Percentiles rank a stretch among this genome's conserved stretches.
Evolutionary conservation across 2,888 invertebrate species (phyloP).

Genomic region (Tiliacea aurago): DNA sequence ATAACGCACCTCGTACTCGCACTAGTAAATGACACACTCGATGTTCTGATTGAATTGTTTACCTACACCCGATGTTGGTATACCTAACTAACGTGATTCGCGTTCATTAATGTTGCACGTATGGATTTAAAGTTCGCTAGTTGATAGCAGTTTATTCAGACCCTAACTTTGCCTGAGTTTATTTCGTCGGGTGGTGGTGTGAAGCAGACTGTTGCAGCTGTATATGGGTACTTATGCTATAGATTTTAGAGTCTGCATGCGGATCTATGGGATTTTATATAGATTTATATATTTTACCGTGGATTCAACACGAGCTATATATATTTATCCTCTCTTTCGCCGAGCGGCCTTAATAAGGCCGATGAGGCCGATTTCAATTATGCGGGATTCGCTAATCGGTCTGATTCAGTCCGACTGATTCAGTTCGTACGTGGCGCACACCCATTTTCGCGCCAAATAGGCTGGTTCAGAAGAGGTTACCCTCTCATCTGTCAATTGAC

Average conservation of each 20-base stretch:
- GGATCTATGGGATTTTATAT: background rate
- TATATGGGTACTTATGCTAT: background rate
- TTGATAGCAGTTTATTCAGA: conserved; percentile 64
- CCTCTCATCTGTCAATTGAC: too few relatives aligned
- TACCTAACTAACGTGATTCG: conserved; percentile 73
- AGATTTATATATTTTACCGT: background rate
- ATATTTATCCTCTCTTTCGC: too few relatives aligned
- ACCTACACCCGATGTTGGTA: conserved; percentile 66
- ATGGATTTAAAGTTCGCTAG: conserved; percentile 67
- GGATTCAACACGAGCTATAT: background rate
- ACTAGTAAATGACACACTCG: conserved; percentile 71
- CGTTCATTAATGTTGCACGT: conserved; percentile 75
- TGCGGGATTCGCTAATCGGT: too few relatives aligned
- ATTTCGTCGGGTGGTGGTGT: conserved; percentile 21
- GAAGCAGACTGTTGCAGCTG: conserved; percentile 10
- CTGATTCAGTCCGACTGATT: too few relatives aligned
- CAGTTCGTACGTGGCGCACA: too few relatives aligned
- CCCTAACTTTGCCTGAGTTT: conserved; percentile 36
- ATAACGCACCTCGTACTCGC: conserved; percentile 23
- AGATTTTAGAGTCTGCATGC: background rate
- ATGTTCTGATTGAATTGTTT: conserved; percentile 77
- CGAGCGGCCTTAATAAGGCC: too few relatives aligned
- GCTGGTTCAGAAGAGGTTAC: too few relatives aligned
- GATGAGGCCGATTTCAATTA: too few relatives aligned
- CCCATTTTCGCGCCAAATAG: too few relatives aligned